Conservation (phyloP, 2,888 invertebrate genomes). For the Trisateles emortualis region DNA sequence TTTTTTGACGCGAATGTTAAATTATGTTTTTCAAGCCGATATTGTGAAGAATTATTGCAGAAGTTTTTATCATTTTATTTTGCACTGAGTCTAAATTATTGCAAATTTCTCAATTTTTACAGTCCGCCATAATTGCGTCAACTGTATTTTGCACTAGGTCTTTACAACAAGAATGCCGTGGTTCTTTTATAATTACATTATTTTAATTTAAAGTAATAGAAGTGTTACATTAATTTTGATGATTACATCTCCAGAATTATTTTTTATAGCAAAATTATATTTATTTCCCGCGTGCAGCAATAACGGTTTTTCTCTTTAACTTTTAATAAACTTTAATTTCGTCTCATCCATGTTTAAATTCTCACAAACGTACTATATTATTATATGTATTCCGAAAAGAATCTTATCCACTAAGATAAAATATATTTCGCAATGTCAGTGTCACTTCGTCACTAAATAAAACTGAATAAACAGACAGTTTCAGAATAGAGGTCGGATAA, state of each 20-base stretch:
- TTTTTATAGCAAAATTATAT: slow-evolving; percentile 5
- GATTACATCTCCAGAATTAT: slow-evolving; percentile 6
- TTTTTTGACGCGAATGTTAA: neutral
- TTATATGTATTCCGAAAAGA: neutral
- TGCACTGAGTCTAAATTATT: neutral
- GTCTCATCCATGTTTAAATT: neutral
- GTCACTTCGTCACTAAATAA: neutral
- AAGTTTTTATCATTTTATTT: neutral
- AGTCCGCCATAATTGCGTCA: neutral
- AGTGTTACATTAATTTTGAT: slow-evolving; percentile 8
- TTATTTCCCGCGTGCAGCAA: slow-evolving; percentile 5
- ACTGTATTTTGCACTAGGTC: neutral
- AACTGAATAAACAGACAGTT: neutral
- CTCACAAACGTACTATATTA: neutral
- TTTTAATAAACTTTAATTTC: neutral
- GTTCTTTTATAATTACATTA: slow-evolving; percentile 9
- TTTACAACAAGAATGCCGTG: slow-evolving; percentile 3
- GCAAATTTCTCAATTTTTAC: neutral
- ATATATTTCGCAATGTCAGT: neutral
- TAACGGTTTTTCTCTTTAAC: slow-evolving; percentile 4
- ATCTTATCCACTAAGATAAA: neutral
- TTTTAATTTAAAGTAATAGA: slow-evolving; percentile 6
- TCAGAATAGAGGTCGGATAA: too few species aligned
- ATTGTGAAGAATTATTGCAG: slow-evolving; percentile 4
- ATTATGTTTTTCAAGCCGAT: slow-evolving; percentile 4